Base-by-base conservation (phyloP, 2,888 invertebrate species). In the Acleris cristana region DNA sequence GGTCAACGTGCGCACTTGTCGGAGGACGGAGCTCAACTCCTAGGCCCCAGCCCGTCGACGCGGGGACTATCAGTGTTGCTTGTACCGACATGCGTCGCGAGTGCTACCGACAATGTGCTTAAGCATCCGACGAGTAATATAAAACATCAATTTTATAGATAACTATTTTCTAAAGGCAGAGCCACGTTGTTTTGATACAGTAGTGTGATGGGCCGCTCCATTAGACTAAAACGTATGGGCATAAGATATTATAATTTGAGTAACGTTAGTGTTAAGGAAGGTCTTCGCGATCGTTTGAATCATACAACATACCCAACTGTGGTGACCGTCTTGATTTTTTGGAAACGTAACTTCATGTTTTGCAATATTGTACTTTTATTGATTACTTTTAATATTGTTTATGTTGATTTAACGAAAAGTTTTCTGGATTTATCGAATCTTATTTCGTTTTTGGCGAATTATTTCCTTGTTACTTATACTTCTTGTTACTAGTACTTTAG, bases 1-100 rank as follows among this genome's bases (percentile, higher is more conserved):
- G 78, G 97, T 98, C 78, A 98, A 98, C 91, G 94, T 96, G 76
- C 97, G 97, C 75, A 96, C 97, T 70, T 98, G 98, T 90, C 94
- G 94, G 84, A 94, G 95, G 83, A 84, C 78, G 76, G 90, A 91
- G 82, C 83, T 90, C 69, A 87, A 85, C 71, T 83, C 84, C 76
- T 89, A 89, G 78, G 71, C 83, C 84, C 76, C 89, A 88, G 78
- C 70, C 67, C 70, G 79, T 79, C 82, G 81, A 72, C 74, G 73
- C 64, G 61, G 30, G 64, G 67, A 55, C 60, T 48, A 67, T 40
- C 52, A 61, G 70, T 70, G 70, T 60, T 61, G 65, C 62, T 74
- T 71, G 71, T 72, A 56, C n/a, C 40, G 63, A 63, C 57, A 19
- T 58, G 53, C 63, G 34, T 71, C 70, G 75, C 70, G 74, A 73